A percentile compares a stretch with the other conserved stretches of the same genome.
Evolutionary conservation across 23 tunicate species (phyloP).

Genomic region (Diplosoma virens): DNA sequence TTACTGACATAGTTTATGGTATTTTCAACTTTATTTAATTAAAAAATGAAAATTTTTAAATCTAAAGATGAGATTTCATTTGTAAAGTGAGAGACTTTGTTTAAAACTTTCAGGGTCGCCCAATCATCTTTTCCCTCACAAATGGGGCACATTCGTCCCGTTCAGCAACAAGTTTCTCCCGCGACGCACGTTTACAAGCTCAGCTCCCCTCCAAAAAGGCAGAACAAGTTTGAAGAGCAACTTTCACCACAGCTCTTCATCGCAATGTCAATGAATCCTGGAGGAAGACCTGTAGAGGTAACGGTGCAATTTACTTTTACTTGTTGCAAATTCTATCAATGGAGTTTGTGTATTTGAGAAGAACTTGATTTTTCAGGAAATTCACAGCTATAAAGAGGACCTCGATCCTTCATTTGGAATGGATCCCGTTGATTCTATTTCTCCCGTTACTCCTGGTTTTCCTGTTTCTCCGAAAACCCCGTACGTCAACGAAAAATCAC

Average conservation of each 20-base stretch:
- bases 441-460: conserved; percentile 71
- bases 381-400: conserved; percentile 88
- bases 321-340: background rate
- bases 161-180: conserved; percentile 49
- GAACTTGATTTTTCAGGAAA: conserved; percentile 35
- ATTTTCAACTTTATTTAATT: too few species aligned
- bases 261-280: conserved; percentile 73
- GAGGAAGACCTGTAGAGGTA: conserved; percentile 82
- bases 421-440: conserved; percentile 19
- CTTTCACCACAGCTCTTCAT: conserved; percentile 66
- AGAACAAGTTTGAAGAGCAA: conserved; percentile 45
- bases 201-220: background rate
- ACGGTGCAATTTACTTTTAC: background rate
- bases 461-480: conserved; percentile 67
- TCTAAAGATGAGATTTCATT: too few species aligned
- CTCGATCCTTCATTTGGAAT: conserved; percentile 27
- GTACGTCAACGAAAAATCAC: conserved; percentile 54
- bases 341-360: background rate
- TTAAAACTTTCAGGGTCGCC: conserved; percentile 23
- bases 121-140: conserved; percentile 70
- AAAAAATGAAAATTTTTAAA: too few species aligned
- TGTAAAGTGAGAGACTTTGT: too few species aligned
- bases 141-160: conserved; percentile 61
- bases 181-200: too few species aligned
- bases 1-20: too few species aligned